Conservation (phyloP, 2,113 vertebrate genomes). For the Myxocyprinus asiaticus region DNA sequence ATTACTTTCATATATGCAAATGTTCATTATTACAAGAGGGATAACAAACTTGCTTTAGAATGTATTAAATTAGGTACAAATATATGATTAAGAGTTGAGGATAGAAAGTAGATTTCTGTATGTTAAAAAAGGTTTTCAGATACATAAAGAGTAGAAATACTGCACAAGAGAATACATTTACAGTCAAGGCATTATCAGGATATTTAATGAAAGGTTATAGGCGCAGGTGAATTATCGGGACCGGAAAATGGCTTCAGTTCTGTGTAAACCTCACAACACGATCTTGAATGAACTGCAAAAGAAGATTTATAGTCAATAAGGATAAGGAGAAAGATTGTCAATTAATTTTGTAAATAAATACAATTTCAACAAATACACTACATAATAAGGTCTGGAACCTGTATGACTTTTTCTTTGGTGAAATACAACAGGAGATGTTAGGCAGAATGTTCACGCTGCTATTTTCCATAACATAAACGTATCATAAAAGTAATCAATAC, state of each 20-base stretch:
- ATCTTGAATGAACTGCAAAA: conserved; percentile 93
- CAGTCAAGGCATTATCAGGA: conserved; percentile 43
- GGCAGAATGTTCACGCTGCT: no score
- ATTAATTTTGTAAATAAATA: no score
- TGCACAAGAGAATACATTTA: conserved; percentile 18
- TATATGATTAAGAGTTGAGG: conserved; percentile 24
- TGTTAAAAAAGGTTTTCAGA: conserved; percentile 16
- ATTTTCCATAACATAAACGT: no score
- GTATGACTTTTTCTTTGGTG: no score
- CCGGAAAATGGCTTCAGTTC: conserved; percentile 15
- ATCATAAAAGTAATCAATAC: no score
- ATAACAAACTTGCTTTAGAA: no score
- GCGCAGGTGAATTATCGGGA: conserved; percentile 32
- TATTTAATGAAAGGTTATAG: conserved; percentile 25
- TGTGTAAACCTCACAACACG: conserved; percentile 79
- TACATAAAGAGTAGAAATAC: conserved; percentile 21
- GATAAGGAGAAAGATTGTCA: no score
- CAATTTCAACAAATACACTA: no score
- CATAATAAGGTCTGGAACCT: no score
- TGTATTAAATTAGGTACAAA: conserved; percentile 48
- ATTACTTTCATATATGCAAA: no score
- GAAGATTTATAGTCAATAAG: neutral
- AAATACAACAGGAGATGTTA: no score
- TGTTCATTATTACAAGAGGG: no score
- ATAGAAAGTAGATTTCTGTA: conserved; percentile 1